Evolutionary conservation across 2,113 vertebrate species (phyloP).

Genomic region (Centropus unirufus): DNA sequence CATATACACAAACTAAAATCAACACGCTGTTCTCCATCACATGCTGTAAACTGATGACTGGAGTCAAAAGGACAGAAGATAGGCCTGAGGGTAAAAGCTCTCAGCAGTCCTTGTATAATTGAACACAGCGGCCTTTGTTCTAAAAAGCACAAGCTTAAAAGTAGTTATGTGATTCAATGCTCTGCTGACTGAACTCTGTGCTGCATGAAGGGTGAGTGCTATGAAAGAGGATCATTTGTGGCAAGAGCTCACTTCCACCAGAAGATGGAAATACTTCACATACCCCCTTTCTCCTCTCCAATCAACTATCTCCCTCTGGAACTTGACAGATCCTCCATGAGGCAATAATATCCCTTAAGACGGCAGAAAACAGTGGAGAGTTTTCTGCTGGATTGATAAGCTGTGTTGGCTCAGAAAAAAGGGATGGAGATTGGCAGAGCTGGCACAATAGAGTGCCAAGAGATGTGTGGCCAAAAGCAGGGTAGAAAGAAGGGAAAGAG

Average conservation of each 20-base stretch:
- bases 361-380: neutral
- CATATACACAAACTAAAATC: neutral
- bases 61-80: neutral
- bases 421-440: neutral
- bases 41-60: neutral
- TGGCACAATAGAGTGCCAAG: neutral
- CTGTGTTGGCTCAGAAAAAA: neutral
- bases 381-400: neutral
- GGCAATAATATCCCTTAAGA: neutral
- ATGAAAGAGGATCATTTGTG: fast-evolving
- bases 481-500: neutral
- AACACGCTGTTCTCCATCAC: neutral
- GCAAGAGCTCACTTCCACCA: neutral
- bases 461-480: neutral
- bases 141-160: neutral
- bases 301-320: neutral
- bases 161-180: neutral
- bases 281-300: neutral
- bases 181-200: neutral
- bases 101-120: neutral
- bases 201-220: neutral
- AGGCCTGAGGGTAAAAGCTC: neutral
- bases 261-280: neutral
- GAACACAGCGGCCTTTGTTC: neutral
- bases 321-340: neutral